phyloP scores from a whole-genome alignment of 2,797 vertebrate species.

The Miichthys miiuy region DNA sequence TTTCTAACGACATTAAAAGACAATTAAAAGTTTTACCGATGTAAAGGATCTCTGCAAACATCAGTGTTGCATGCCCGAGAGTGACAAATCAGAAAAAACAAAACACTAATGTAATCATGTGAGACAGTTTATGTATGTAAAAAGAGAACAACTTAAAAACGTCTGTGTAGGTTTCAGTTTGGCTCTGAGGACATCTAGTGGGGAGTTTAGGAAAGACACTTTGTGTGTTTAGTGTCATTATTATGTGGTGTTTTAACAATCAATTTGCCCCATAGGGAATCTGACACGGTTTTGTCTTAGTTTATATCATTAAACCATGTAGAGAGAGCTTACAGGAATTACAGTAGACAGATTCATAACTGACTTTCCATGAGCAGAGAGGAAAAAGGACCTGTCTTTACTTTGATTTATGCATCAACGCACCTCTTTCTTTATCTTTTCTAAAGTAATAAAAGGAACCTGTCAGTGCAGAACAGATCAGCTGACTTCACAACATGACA shows the following conservation, averaged over 20 bases:
- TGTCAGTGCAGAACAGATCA: not conserved
- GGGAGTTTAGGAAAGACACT: conserved; percentile 38
- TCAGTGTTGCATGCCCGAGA: conserved; percentile 11
- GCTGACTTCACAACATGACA: not conserved
- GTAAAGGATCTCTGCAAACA: conserved; percentile 38
- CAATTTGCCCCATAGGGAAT: not conserved
- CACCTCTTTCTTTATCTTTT: conserved; percentile 1
- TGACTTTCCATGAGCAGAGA: not conserved
- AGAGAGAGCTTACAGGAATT: not conserved
- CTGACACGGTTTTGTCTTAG: not conserved
- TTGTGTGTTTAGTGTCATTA: not conserved
- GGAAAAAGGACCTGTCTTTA: too few relatives aligned
- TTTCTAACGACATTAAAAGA: not conserved
- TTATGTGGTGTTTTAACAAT: not conserved
- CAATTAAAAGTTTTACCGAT: conserved; percentile 26
- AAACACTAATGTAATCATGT: not conserved
- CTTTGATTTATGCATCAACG: too few relatives aligned
- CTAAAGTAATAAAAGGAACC: not conserved
- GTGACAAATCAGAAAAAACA: not conserved
- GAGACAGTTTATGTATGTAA: conserved; percentile 1
- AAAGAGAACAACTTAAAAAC: not conserved
- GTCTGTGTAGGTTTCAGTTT: not conserved
- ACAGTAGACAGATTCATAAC: not conserved
- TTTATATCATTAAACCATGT: not conserved
- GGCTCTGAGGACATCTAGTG: conserved; percentile 81